Evolutionary conservation across 1,140 invertebrate genomes (phyloP).

Genomic region (Drosophila obscura): DNA sequence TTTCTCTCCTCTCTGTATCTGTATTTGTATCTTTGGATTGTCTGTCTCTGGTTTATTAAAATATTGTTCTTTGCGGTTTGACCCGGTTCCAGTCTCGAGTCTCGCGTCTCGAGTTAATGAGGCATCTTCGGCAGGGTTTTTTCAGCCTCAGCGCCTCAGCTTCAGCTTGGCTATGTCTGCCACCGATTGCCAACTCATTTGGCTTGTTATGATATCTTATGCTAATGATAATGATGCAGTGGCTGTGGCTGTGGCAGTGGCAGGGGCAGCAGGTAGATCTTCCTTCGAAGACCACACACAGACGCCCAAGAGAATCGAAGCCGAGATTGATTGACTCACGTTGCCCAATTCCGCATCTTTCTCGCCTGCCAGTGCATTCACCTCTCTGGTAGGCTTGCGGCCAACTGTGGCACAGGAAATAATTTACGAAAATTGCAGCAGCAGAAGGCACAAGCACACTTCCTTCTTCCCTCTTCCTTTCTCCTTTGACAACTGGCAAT

Average conservation of each 20-base stretch:
- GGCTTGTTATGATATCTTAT: slow-evolving; percentile 68
- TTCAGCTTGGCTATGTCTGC: slow-evolving; percentile 50
- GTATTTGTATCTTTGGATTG: slow-evolving; percentile 28
- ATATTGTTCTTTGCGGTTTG: slow-evolving; percentile 61
- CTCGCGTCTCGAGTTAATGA: slow-evolving; percentile 63
- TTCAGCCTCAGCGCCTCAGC: no score
- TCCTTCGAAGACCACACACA: slow-evolving; percentile 53
- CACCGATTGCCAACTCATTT: slow-evolving; percentile 67
- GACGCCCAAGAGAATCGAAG: slow-evolving; percentile 6
- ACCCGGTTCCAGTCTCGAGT: slow-evolving; percentile 28
- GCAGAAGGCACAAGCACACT: slow-evolving; percentile 49
- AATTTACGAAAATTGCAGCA: slow-evolving; percentile 71
- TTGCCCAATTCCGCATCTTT: slow-evolving; percentile 26
- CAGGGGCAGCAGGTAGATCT: slow-evolving; percentile 18
- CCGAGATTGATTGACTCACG: background rate
- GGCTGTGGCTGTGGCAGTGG: slow-evolving; percentile 20
- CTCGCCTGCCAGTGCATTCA: slow-evolving; percentile 34
- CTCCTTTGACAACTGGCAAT: slow-evolving; percentile 78
- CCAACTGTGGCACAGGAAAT: slow-evolving; percentile 63
- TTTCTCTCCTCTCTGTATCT: slow-evolving; percentile 35
- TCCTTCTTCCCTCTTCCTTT: slow-evolving; percentile 34
- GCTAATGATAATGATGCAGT: slow-evolving; percentile 74
- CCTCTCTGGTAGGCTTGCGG: slow-evolving; percentile 17
- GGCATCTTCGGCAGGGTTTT: slow-evolving; percentile 35
- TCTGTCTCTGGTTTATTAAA: slow-evolving; percentile 19